Conservation (phyloP, 2,113 vertebrate genomes). For the Dinomys branickii region DNA sequence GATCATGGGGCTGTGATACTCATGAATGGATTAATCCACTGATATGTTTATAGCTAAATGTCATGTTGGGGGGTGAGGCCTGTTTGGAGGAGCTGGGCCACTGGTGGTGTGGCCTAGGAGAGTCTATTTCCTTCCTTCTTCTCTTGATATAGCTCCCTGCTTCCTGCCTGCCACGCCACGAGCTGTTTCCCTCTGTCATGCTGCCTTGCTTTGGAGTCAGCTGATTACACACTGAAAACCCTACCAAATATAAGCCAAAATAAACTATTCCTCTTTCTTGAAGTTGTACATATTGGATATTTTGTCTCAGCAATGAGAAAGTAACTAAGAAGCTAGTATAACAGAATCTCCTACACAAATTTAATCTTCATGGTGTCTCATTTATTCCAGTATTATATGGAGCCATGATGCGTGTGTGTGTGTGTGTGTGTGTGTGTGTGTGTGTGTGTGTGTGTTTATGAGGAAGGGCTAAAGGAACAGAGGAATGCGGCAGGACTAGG, state of each 20-base stretch:
- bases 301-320: not conserved
- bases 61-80: not conserved
- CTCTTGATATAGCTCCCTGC: not conserved
- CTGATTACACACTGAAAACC: not conserved
- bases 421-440: not conserved
- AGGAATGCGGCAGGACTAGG: not conserved
- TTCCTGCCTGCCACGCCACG: not conserved
- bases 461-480: not conserved
- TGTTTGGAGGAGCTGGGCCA: not conserved
- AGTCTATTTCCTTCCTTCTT: not conserved
- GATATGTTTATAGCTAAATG: not conserved
- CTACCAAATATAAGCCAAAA: not conserved
- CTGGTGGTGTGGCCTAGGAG: not conserved
- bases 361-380: not conserved
- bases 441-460: not conserved
- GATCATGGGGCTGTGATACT: not conserved
- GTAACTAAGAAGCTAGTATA: not conserved
- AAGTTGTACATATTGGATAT: not conserved
- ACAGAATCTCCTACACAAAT: not conserved
- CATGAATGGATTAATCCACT: not conserved
- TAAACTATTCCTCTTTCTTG: not conserved
- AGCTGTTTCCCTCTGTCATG: not conserved
- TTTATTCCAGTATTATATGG: not conserved
- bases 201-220: not conserved
- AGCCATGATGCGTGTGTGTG: not conserved